phyloP scores from a whole-genome alignment of 2,797 vertebrate species.

The Hippocampus kuda region DNA sequence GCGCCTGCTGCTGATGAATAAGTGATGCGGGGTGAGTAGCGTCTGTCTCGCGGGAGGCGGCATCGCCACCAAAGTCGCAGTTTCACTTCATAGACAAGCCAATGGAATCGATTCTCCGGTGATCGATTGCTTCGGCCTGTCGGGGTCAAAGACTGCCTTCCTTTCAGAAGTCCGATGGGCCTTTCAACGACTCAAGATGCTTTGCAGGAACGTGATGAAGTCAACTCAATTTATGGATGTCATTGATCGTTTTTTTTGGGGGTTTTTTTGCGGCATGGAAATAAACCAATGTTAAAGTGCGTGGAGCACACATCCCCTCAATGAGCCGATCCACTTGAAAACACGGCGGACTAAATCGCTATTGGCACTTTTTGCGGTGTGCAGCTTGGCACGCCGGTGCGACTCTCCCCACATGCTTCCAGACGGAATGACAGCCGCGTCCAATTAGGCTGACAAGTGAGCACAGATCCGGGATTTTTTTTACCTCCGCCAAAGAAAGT shows the following conservation, averaged over 20 bases:
- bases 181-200: too few species aligned
- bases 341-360: neutral
- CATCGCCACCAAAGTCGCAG: too few species aligned
- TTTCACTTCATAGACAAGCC: too few species aligned
- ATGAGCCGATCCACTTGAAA: neutral
- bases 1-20: neutral
- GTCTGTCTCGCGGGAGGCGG: neutral
- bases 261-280: too few species aligned
- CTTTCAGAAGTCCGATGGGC: neutral
- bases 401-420: conserved; percentile 8
- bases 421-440: conserved; percentile 34
- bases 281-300: too few species aligned
- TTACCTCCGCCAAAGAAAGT: conserved; percentile 8
- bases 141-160: too few species aligned
- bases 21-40: neutral
- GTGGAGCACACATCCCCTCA: too few species aligned
- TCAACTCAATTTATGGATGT: too few species aligned
- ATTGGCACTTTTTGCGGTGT: neutral
- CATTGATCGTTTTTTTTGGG: too few species aligned
- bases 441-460: conserved; percentile 47
- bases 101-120: too few species aligned
- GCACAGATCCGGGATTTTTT: conserved; percentile 34
- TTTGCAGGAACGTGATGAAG: too few species aligned
- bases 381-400: conserved; percentile 10
- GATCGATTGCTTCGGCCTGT: too few species aligned